phyloP scores from a whole-genome alignment of 2,888 invertebrate species.

The Eristalis intricaria region DNA sequence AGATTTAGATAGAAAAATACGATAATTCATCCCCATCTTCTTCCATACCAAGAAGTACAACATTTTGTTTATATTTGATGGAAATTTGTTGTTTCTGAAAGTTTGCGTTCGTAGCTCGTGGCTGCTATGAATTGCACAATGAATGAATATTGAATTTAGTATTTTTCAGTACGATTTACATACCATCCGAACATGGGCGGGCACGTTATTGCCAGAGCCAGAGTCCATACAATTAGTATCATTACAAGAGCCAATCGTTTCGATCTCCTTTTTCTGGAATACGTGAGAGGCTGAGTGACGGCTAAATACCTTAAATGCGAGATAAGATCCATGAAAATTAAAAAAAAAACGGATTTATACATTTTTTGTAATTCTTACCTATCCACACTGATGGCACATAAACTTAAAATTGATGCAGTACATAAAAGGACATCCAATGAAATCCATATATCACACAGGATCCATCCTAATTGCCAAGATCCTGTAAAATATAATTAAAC shows the following conservation, averaged over 20 bases:
- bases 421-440: conserved; percentile 95
- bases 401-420: conserved; percentile 95
- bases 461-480: conserved; percentile 94
- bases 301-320: conserved; percentile 88
- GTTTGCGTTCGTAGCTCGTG: no score
- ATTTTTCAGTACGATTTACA: conserved; percentile 77
- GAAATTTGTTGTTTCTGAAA: no score
- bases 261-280: conserved; percentile 93
- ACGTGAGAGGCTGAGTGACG: conserved; percentile 95
- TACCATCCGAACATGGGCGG: conserved; percentile 97
- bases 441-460: conserved; percentile 95
- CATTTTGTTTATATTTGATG: no score
- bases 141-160: no score
- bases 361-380: conserved; percentile 80
- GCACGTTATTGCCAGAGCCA: conserved; percentile 94
- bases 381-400: conserved; percentile 95
- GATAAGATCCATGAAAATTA: neutral
- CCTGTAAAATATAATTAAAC: conserved; percentile 82
- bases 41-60: no score
- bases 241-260: conserved; percentile 92
- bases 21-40: no score
- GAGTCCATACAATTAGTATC: conserved; percentile 94
- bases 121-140: no score
- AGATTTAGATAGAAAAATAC: no score
- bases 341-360: no score